Percentiles rank a stretch among this genome's conserved stretches.
Conservation (phyloP, 2,113 vertebrate genomes). For the Rynchops niger region DNA sequence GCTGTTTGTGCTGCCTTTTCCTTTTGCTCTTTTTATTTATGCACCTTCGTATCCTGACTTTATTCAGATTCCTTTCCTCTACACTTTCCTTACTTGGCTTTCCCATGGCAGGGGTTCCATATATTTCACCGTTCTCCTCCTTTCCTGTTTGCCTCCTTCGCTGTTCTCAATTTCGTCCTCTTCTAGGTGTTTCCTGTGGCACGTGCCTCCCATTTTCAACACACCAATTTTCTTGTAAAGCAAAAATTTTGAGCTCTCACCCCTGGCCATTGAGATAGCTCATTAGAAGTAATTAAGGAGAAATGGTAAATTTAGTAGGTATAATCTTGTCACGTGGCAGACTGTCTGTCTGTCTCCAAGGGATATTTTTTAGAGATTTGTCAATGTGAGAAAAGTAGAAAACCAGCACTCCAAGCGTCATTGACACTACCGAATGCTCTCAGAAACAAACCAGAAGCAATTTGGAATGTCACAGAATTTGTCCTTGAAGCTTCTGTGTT, state of each 20-base stretch:
- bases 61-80: neutral
- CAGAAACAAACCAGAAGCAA: neutral
- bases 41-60: neutral
- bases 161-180: neutral
- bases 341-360: neutral
- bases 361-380: neutral
- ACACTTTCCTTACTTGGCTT: neutral
- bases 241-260: neutral
- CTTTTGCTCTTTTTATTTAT: neutral
- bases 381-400: neutral
- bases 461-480: neutral
- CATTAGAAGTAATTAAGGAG: neutral
- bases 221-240: neutral
- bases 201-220: neutral
- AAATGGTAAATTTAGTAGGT: neutral
- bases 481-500: neutral
- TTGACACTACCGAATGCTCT: neutral
- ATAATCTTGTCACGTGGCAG: neutral
- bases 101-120: neutral
- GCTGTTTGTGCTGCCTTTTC: neutral
- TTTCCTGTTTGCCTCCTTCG: accelerated
- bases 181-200: neutral
- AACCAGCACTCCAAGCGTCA: neutral
- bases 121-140: neutral
- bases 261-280: neutral